phyloP scores from a whole-genome alignment of 2,113 vertebrate species.

The Muntiacus reevesi region DNA sequence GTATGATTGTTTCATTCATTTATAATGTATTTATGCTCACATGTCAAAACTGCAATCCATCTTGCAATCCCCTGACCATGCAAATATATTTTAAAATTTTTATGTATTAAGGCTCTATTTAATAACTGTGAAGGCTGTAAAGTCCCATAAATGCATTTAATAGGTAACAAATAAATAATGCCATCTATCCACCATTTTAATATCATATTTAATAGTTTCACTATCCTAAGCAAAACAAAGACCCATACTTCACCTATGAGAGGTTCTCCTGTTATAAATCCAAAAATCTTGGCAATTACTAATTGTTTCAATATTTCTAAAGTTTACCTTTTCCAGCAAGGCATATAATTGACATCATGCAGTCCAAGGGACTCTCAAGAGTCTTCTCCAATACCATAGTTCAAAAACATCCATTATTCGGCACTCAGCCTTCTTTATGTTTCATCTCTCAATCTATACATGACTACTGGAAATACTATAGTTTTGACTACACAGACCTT shows the following conservation, averaged over 20 bases:
- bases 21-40: background rate
- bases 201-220: background rate
- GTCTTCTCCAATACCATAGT: background rate
- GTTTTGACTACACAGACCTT: background rate
- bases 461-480: background rate
- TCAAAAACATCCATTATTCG: background rate
- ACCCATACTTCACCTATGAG: background rate
- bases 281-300: background rate
- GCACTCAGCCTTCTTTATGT: background rate
- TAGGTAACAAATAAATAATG: background rate
- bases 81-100: background rate
- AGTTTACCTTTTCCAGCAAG: background rate
- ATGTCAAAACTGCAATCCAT: background rate
- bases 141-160: background rate
- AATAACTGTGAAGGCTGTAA: background rate
- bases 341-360: background rate
- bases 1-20: background rate
- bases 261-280: background rate
- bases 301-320: background rate
- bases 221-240: background rate
- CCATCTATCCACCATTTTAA: background rate
- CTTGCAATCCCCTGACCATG: background rate
- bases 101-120: background rate
- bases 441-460: background rate
- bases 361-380: background rate